Base-by-base conservation (phyloP, 2,113 vertebrate species). In the Pedionomus torquatus region DNA sequence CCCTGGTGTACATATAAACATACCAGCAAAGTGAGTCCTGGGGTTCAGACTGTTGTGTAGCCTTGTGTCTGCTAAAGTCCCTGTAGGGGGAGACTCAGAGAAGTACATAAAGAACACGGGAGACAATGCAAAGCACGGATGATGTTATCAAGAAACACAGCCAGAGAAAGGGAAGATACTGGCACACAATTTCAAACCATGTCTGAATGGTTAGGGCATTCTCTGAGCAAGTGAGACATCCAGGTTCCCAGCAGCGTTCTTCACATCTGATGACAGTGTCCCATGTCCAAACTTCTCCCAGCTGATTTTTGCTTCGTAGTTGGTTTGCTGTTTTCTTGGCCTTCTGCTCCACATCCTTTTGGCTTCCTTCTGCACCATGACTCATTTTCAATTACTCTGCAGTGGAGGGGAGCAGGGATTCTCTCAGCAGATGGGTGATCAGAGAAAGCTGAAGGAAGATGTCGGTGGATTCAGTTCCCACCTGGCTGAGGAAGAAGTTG, bases 241-340 rank as follows among this genome's bases (percentile, higher is more conserved):
- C 0, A 0, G 44, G 20, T 33, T 78, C 19, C 24, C 15, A 39
- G 10, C 41, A 41, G 39, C 2, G 1, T 63, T 85, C 93, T 85
- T 78, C 28, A 37, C 10, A 57, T 79, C n/a, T 58, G 23, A 15
- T 19, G 15, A 48, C 7, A 7, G 18, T 41, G 3, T 77, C 43
- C 13, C 13, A 14, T 43, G 13, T 43, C 43, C 43, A 74, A 46
- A 17, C 11, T 79, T 86, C 60, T 72, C 30, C 13, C 51, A 57
- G 57, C 33, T 71, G 61, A 39, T 33, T 9, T 9, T 33, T 51
- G 30, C 3, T 2, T 31, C 75, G 13, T 20, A 37, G n/a, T 64
- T 28, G 24, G 31, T 26, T 19, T 83, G 15, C 23, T 70, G 63
- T 33, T 89, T 83, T 68, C 39, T 52, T 64, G 61, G 28, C 83